Evolutionary conservation across 1,140 invertebrate genomes (phyloP).

Genomic region (Panagrolaimus sp.): DNA sequence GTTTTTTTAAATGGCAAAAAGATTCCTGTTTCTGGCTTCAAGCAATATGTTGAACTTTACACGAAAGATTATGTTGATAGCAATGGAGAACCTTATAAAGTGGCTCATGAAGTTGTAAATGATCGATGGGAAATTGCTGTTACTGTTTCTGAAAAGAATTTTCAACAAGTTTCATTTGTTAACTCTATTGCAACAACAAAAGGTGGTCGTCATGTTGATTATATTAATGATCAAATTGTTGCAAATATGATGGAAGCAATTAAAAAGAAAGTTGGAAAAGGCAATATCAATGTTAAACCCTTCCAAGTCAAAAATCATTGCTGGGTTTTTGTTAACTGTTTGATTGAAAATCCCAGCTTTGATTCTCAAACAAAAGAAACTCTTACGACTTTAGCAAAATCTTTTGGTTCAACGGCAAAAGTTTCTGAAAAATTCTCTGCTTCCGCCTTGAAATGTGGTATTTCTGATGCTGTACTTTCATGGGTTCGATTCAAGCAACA

Average conservation of each 20-base stretch:
- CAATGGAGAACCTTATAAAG: slow-evolving; percentile 74
- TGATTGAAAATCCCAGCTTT: slow-evolving; percentile 98
- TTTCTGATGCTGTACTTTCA: slow-evolving; percentile 80
- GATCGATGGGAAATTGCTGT: slow-evolving; percentile 94
- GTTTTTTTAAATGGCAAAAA: slow-evolving; percentile 85
- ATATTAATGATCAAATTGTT: slow-evolving; percentile 78
- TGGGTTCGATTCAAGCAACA: slow-evolving; percentile 98
- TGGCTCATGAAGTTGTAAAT: slow-evolving; percentile 77
- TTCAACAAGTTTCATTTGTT: slow-evolving; percentile 97
- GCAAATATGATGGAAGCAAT: slow-evolving; percentile 83
- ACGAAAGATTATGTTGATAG: slow-evolving; percentile 76
- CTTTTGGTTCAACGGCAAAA: slow-evolving; percentile 88
- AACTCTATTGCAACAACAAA: slow-evolving; percentile 99
- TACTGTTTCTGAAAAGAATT: slow-evolving; percentile 78
- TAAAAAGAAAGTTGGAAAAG: slow-evolving; percentile 78
- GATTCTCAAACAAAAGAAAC: slow-evolving; percentile 97
- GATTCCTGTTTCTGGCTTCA: slow-evolving; percentile 80
- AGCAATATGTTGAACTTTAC: slow-evolving; percentile 92
- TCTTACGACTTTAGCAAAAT: slow-evolving; percentile 90
- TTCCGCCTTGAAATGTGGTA: slow-evolving; percentile 76
- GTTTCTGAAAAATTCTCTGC: slow-evolving; percentile 83
- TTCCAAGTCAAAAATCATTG: slow-evolving; percentile 91
- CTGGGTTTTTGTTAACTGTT: slow-evolving; percentile 95
- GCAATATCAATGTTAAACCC: slow-evolving; percentile 74
- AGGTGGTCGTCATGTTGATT: slow-evolving; percentile 94